Base-by-base conservation (phyloP, 2,797 vertebrate species). In the Hoplostethus atlanticus region DNA sequence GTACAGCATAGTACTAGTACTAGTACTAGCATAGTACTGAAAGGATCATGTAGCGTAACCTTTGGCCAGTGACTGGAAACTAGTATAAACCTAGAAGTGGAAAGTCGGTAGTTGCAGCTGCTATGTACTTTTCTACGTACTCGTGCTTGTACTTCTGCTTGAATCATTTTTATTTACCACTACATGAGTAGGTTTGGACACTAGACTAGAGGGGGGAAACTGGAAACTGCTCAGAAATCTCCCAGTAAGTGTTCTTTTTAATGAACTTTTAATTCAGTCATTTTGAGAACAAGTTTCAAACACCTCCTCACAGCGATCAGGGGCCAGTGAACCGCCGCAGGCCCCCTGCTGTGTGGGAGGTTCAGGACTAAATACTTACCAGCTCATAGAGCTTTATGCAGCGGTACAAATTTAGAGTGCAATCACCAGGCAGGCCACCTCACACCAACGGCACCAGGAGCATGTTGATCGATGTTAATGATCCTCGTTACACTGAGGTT, bases 391-490 rank as follows among this genome's bases (percentile, higher is more conserved):
- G 40, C 57, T 34, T 50, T 50, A n/a, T 50, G 47, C 60, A 28
- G 17, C 6, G 68, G 17, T 50, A 61, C 72, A 77, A 46, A 79
- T 83, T 74, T 75, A n/a, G 81, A 85, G 79, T 64, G 64, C 36
- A 81, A 67, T 81, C 71, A 36, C 57, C 54, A 25, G n/a, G 31
- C 64, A 47, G 58, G 71, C 68, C 38, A 15, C 67, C 64, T 21
- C 58, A 73, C 69, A 68, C 15, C 15, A 40, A 51, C 62, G 70
- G 62, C 66, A 50, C 13, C 71, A 8, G 67, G 52, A 48, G 76
- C 68, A 5, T 16, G 65, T 66, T 80, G 84, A 89, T 89, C 36
- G 48, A 84, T 79, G 79, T 69, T 65, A 84, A 84, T 71, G 77
- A 36, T 40, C 51, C 73, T 54, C 15, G 34, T 68, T 77, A 68